Percentiles rank a stretch among this genome's conserved stretches.
Conservation (phyloP, 2,113 vertebrate genomes). For the Thymallus thymallus region DNA sequence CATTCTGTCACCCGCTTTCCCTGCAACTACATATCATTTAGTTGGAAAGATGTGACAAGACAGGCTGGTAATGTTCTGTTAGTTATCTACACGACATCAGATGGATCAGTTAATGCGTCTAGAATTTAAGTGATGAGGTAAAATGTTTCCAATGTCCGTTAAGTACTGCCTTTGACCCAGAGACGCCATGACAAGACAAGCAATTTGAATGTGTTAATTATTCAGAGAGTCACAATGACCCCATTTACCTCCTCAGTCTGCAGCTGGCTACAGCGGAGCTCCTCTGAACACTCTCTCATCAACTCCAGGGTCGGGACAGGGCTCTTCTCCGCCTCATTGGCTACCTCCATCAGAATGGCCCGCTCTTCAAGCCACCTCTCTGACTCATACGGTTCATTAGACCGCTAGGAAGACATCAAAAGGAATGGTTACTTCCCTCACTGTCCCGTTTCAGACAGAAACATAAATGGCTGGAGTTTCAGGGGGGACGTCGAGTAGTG, state of each 20-base stretch:
- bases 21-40: too few relatives aligned
- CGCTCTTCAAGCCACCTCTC: background rate
- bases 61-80: too few relatives aligned
- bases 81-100: too few relatives aligned
- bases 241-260: slow-evolving; percentile 23
- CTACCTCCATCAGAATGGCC: background rate
- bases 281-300: background rate
- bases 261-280: background rate
- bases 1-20: background rate
- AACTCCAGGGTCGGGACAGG: background rate
- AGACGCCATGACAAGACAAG: too few relatives aligned
- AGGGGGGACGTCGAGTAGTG: background rate
- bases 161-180: too few relatives aligned
- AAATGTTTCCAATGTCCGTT: too few relatives aligned
- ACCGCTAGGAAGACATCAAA: background rate
- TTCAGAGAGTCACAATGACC: background rate
- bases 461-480: background rate
- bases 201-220: too few relatives aligned
- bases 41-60: too few relatives aligned
- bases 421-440: background rate
- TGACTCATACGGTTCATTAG: background rate
- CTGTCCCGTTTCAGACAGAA: background rate
- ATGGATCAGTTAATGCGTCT: too few relatives aligned
- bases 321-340: background rate
- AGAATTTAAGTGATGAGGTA: too few relatives aligned